Evolutionary conservation across 2,113 vertebrate species (phyloP).

Genomic region (Haemorhous mexicanus): DNA sequence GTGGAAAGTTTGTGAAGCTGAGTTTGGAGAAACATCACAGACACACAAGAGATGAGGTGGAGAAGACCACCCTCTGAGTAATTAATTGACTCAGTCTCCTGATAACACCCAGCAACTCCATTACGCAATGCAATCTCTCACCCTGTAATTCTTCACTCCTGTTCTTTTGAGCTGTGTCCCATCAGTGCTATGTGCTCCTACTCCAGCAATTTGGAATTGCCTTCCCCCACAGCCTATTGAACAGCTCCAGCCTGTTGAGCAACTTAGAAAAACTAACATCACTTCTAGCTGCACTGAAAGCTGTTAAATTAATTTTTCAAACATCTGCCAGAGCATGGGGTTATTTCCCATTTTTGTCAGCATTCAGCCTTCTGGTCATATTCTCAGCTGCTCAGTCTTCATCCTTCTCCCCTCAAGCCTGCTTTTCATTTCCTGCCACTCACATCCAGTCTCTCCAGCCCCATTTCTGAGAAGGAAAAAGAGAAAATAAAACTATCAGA

Average conservation of each 20-base stretch:
- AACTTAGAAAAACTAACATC: neutral
- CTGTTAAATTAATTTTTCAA: neutral
- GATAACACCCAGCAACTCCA: neutral
- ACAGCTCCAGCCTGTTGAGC: neutral
- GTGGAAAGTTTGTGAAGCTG: neutral
- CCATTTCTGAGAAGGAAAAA: neutral
- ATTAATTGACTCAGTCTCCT: neutral
- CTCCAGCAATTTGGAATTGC: neutral
- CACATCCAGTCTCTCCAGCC: neutral
- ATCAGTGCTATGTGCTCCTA: neutral
- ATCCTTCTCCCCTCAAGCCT: neutral
- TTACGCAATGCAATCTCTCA: neutral
- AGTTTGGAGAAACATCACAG: neutral
- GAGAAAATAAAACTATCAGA: neutral
- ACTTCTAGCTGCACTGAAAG: neutral
- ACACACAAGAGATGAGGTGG: neutral
- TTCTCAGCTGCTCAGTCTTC: neutral
- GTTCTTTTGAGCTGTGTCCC: neutral
- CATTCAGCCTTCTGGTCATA: neutral
- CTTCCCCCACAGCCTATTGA: neutral
- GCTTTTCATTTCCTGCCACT: constrained; percentile 4
- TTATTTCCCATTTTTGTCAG: constrained; percentile 21
- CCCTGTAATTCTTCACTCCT: neutral
- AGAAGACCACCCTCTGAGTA: neutral
- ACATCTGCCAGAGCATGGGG: neutral